Conservation (phyloP, 2,888 invertebrate genomes). For the Diarsia brunnea region DNA sequence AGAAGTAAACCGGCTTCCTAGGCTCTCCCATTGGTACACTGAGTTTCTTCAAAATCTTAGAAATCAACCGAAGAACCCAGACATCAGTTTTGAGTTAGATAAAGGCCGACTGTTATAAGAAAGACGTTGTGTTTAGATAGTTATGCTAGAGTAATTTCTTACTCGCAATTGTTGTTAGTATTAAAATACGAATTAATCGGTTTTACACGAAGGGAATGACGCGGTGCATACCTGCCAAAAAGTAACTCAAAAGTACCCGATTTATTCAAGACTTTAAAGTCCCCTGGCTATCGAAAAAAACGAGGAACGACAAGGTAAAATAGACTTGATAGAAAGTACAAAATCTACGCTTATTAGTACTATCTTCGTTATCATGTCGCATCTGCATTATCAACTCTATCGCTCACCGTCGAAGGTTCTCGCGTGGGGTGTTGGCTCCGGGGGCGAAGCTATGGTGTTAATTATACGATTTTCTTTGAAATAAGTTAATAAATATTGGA, state of each 20-base stretch:
- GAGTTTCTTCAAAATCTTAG: not conserved
- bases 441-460: slow-evolving; percentile 81
- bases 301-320: not conserved
- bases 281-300: no score
- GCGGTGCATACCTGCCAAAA: not conserved
- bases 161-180: not conserved
- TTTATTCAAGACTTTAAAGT: not conserved
- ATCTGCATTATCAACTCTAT: slow-evolving; percentile 60
- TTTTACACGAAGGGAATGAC: not conserved
- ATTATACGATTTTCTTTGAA: slow-evolving; percentile 91
- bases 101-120: not conserved
- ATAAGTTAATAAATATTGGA: slow-evolving; percentile 91
- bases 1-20: not conserved
- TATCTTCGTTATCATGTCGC: slow-evolving; percentile 32
- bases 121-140: not conserved
- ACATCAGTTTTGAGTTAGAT: not conserved
- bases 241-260: not conserved
- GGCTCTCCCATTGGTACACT: not conserved
- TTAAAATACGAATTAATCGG: not conserved
- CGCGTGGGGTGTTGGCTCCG: slow-evolving; percentile 73
- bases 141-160: not conserved
- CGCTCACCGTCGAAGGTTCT: slow-evolving; percentile 64
- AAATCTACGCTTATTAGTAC: not conserved
- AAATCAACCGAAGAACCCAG: not conserved
- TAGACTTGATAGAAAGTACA: not conserved